A percentile compares a stretch with the other conserved stretches of the same genome.
Evolutionary conservation across 2,113 vertebrate species (phyloP).

Genomic region (Crotalus tigris): DNA sequence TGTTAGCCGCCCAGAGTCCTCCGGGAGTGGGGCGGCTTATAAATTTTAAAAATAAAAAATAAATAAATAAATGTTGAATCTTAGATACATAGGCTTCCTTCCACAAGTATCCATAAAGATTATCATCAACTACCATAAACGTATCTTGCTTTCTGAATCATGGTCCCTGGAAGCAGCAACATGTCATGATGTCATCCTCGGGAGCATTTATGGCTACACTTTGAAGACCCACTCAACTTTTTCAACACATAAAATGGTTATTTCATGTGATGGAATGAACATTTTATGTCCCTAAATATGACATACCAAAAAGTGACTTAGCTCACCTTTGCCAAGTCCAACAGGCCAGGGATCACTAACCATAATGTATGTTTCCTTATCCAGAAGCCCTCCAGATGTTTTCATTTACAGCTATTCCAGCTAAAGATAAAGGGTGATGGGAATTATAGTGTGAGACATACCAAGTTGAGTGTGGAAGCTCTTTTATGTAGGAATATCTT

Average conservation of each 20-base stretch:
- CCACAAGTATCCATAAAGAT: background rate
- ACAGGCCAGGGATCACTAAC: background rate
- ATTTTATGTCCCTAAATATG: background rate
- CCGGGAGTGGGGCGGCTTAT: no score
- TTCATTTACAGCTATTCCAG: background rate
- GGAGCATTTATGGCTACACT: background rate
- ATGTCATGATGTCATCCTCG: background rate
- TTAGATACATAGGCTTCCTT: background rate
- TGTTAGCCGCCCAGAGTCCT: no score
- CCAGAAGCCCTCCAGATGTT: background rate
- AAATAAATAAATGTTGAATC: background rate
- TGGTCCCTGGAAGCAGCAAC: background rate
- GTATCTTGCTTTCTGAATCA: background rate
- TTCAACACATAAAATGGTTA: background rate
- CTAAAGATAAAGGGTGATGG: background rate
- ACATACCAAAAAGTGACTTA: background rate
- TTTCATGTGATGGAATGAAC: background rate
- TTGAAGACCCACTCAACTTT: background rate
- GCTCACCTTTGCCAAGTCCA: background rate
- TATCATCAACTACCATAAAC: no score
- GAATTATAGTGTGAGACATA: background rate
- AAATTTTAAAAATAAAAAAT: no score
- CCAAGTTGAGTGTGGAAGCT: background rate
- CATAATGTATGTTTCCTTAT: background rate
- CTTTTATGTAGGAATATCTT: no score